Conservation (phyloP, 1,140 invertebrate genomes). For the Microplitis demolitor region DNA sequence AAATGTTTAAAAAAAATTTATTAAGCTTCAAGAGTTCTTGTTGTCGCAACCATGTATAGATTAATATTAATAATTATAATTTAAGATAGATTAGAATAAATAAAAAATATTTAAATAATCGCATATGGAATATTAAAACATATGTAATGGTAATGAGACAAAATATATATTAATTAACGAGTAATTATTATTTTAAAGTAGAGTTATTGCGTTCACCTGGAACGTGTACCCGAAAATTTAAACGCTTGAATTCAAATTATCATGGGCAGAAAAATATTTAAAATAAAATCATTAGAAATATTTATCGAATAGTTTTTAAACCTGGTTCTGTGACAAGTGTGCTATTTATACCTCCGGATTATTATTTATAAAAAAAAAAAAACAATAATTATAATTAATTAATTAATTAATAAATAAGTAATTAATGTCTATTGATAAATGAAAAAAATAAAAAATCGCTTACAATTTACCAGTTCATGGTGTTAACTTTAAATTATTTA, state of each 20-base stretch:
- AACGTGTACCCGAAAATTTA: too few species aligned
- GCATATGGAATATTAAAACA: background rate
- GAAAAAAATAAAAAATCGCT: constrained; percentile 37
- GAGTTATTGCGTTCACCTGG: too few species aligned
- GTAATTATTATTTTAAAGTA: too few species aligned
- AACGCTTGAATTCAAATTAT: background rate
- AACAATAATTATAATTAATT: background rate
- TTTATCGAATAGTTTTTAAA: background rate
- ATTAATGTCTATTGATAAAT: constrained; percentile 8
- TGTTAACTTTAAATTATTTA: constrained; percentile 44
- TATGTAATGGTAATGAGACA: background rate
- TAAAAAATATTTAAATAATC: background rate
- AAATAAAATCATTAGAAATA: background rate
- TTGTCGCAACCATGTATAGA: constrained; percentile 23
- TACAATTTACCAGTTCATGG: constrained; percentile 49
- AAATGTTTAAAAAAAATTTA: background rate
- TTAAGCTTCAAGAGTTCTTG: constrained; percentile 17
- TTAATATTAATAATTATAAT: background rate
- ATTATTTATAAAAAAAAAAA: constrained; percentile 30
- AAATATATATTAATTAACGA: background rate
- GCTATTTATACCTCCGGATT: constrained; percentile 58
- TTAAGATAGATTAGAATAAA: background rate
- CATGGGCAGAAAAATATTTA: background rate
- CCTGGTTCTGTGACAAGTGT: constrained; percentile 44
- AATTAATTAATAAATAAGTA: constrained; percentile 8